phyloP scores from a whole-genome alignment of 2,113 vertebrate species.

The Calidris pygmaea region DNA sequence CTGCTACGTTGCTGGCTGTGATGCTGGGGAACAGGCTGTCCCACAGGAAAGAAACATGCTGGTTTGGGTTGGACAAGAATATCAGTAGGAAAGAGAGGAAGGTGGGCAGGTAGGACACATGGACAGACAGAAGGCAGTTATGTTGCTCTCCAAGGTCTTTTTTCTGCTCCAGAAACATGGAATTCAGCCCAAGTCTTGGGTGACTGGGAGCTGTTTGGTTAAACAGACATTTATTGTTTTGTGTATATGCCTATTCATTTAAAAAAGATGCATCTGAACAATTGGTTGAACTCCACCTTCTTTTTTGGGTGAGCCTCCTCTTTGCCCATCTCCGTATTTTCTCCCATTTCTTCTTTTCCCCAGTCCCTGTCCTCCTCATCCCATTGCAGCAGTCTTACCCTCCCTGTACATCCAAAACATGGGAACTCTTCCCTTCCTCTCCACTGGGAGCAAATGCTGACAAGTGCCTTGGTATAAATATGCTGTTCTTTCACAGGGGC shows the following conservation, averaged over 20 bases:
- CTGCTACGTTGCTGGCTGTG: background rate
- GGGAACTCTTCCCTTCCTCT: background rate
- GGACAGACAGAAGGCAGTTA: background rate
- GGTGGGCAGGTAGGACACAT: background rate
- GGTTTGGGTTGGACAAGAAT: background rate
- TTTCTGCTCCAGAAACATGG: background rate
- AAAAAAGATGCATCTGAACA: background rate
- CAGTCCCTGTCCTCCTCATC: background rate
- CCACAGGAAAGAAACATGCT: background rate
- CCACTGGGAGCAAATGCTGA: background rate
- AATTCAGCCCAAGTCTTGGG: background rate
- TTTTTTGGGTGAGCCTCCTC: background rate
- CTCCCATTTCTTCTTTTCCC: background rate
- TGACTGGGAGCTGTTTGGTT: background rate
- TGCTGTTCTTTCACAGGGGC: background rate
- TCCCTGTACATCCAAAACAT: background rate
- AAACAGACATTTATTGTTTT: background rate
- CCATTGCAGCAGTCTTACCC: background rate
- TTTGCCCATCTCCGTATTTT: background rate
- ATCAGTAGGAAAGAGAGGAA: background rate
- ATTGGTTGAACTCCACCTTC: background rate
- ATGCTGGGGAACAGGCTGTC: background rate
- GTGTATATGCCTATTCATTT: background rate
- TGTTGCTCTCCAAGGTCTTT: background rate
- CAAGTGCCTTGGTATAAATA: background rate